A percentile compares a stretch with the other conserved stretches of the same genome.
These are phyloP conservation scores for Aphidius colemani DNA, from an alignment of 2,888 invertebrate genomes.

Conservation along the genomic window DNA sequence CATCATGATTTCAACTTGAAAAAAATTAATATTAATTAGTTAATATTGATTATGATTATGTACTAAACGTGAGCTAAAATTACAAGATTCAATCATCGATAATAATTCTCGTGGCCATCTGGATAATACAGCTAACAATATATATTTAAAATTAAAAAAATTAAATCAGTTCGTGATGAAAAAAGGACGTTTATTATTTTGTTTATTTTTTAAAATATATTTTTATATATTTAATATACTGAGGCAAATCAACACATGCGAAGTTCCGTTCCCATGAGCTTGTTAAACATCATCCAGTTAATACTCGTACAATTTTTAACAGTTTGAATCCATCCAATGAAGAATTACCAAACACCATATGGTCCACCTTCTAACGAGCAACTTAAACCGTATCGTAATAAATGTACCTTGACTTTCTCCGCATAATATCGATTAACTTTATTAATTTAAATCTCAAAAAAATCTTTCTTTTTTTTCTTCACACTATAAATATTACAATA, in stretches of 20 bases:
- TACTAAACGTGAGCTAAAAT: background rate
- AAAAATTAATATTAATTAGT: too few species aligned
- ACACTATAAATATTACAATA: too few species aligned
- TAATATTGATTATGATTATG: background rate
- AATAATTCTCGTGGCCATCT: too few species aligned
- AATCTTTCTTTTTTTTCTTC: too few species aligned
- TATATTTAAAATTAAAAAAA: background rate
- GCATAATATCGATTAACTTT: conserved; percentile 2
- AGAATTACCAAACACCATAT: conserved; percentile 21
- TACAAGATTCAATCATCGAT: too few species aligned
- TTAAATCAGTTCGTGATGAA: background rate
- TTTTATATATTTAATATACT: conserved; percentile 2
- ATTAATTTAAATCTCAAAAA: too few species aligned
- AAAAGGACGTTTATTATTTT: background rate
- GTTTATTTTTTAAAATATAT: background rate
- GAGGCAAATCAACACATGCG: conserved; percentile 23
- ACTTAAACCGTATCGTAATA: conserved; percentile 4
- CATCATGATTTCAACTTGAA: too few species aligned
- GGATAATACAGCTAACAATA: background rate
- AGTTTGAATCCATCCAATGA: background rate
- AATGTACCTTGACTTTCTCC: conserved; percentile 19
- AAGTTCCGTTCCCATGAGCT: conserved; percentile 27
- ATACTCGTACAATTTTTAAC: too few species aligned
- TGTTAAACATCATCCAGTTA: background rate
- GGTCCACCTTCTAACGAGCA: conserved; percentile 28